Base-by-base conservation (phyloP, 2,113 vertebrate genomes). In the Pelodiscus sinensis region DNA sequence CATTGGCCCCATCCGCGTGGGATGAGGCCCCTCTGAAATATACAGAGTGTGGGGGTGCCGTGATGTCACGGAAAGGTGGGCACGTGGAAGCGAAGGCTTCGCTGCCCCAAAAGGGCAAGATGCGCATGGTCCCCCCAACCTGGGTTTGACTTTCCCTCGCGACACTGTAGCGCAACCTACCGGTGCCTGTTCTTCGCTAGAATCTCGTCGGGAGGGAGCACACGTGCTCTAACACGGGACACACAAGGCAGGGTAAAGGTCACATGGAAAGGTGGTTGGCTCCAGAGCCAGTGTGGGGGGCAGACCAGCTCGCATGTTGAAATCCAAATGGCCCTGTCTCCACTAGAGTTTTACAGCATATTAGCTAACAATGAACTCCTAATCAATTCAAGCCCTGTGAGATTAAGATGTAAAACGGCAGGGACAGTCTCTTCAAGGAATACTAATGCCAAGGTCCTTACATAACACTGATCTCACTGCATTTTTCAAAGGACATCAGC, bases 381-480 rank as follows among this genome's bases (percentile, higher is more conserved):
- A 35, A 4, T 71, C 65, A 38, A 3, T 13, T 73, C 68, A 73
- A 38, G 4, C 68, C 68, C 6, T 15, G 14, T 29, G 60, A 62
- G 60, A 73, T 35, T 22, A 73, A 73, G 19, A 35, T 38, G 27
- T 62, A 62, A 62, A 62, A 14, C 60, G 60, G 2, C 60, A 31
- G 27, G 60, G 60, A 31, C 27, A 8, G 60, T 29, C 60, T 62
- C 31, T 15, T 62, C 60, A 62, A 62, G 14, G 31, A 62, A 62
- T 15, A 62, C 29, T 62, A 29, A 62, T 29, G 60, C 27, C 27
- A 29, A 31, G 60, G 5, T 31, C 60, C 44, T 62, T 29, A 15
- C 1, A 0, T 15, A 2, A 54, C 0, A 0, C 4, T 12, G 35
- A 13, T 44, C 31, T 2, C 1, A 2, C 0, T 31, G 22, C 71